A percentile compares a stretch with the other conserved stretches of the same genome.
Conservation (phyloP, 2,797 vertebrate species). For the Microctenopoma steveboyesi region DNA sequence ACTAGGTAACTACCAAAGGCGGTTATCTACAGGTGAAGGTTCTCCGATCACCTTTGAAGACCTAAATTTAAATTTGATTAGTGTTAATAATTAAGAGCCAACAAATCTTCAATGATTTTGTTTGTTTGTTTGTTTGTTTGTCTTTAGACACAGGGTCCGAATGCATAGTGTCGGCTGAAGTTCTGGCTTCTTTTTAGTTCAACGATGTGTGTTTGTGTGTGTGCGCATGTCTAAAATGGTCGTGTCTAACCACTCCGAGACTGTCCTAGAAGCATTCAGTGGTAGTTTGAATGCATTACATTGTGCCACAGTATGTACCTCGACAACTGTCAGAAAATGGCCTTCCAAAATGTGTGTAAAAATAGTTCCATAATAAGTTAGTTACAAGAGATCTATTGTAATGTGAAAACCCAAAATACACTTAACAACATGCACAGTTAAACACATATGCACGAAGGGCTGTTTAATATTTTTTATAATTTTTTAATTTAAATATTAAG, state of each 20-base stretch:
- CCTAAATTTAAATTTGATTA: conserved; percentile 5
- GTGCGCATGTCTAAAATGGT: neutral
- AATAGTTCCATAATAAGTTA: neutral
- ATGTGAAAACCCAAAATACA: conserved; percentile 49
- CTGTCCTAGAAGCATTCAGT: neutral
- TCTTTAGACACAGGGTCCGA: neutral
- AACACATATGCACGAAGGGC: too few species aligned
- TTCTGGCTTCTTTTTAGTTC: conserved; percentile 37
- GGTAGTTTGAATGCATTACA: conserved; percentile 13
- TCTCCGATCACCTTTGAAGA: neutral
- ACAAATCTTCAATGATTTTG: neutral
- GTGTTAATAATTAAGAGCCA: neutral
- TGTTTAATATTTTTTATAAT: too few species aligned
- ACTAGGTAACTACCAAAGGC: neutral
- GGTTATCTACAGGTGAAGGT: neutral
- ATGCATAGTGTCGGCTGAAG: conserved; percentile 67
- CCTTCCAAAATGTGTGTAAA: neutral
- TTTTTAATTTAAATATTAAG: too few species aligned
- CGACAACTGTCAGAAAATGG: conserved; percentile 5
- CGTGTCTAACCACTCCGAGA: neutral
- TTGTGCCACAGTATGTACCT: neutral
- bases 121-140: neutral
- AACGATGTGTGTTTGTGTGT: neutral
- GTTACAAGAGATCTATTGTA: neutral
- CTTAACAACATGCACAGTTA: conserved; percentile 34